Percentiles rank a stretch among this genome's conserved stretches.
Conservation (phyloP, 1,140 invertebrate genomes). For the Drosophila ironensis region DNA sequence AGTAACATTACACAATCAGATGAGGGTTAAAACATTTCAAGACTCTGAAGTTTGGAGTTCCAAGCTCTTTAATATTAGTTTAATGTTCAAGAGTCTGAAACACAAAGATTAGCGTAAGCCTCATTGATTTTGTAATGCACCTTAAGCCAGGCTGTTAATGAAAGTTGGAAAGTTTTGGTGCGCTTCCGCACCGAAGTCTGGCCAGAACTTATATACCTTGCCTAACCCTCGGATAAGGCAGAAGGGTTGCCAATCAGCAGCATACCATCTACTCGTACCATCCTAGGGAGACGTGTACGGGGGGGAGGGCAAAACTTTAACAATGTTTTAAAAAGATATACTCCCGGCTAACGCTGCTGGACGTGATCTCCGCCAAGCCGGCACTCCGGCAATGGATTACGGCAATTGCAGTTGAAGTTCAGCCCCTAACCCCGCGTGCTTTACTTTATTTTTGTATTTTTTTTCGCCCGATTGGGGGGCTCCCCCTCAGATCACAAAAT, state of each 20-base stretch:
- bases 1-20: no score
- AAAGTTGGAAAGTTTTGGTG: not conserved
- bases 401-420: constrained; percentile 68
- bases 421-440: not conserved
- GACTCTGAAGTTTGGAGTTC: no score
- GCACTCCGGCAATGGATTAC: constrained; percentile 70
- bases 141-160: not conserved
- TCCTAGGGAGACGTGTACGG: not conserved
- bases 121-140: not conserved
- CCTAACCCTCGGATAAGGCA: not conserved
- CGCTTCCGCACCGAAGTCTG: no score
- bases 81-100: not conserved
- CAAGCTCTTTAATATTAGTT: no score
- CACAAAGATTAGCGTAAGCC: not conserved
- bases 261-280: no score
- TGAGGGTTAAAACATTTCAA: no score
- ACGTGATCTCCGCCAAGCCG: constrained; percentile 65
- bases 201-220: constrained; percentile 20
- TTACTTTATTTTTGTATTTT: not conserved
- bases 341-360: constrained; percentile 61
- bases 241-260: constrained; percentile 52
- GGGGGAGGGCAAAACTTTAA: constrained; percentile 62
- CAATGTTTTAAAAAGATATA: constrained; percentile 80
- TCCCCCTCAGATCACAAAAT: not conserved
- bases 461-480: not conserved